Evolutionary conservation across 2,797 vertebrate species (phyloP).

Genomic region (Tokudaia muenninki): DNA sequence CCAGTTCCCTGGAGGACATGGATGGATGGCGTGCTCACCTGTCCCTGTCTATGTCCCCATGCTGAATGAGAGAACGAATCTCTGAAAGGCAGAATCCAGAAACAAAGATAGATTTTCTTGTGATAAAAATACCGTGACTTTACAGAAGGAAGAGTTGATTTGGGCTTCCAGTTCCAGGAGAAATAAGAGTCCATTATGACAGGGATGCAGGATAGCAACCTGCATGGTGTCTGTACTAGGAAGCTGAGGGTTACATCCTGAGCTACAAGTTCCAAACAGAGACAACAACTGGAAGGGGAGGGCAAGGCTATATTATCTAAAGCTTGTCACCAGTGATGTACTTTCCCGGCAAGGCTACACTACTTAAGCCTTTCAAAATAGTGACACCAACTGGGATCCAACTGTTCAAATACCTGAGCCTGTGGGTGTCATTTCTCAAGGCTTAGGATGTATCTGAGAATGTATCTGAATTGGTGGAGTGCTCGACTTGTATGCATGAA

Average conservation of each 20-base stretch:
- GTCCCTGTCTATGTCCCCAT: not conserved
- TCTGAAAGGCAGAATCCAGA: slow-evolving; percentile 46
- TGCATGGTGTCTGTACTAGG: not conserved
- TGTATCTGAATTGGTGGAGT: not conserved
- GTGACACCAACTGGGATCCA: not conserved
- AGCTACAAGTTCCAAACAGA: not conserved
- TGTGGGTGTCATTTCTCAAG: not conserved
- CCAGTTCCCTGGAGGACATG: not conserved
- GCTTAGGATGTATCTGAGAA: not conserved
- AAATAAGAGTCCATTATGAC: not conserved
- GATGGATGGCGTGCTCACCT: not conserved
- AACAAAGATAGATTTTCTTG: slow-evolving; percentile 1
- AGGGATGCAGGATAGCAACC: not conserved
- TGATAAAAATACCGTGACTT: not conserved
- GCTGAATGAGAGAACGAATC: not conserved
- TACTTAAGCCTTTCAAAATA: too few relatives aligned
- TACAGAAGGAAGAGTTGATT: not conserved
- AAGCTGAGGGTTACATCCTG: not conserved
- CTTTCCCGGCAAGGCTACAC: not conserved
- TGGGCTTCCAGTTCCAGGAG: not conserved
- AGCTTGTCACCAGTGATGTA: not conserved
- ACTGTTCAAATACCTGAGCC: not conserved
- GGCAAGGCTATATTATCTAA: not conserved
- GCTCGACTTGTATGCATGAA: not conserved
- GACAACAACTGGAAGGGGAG: not conserved